These are phyloP conservation scores for Cordilura impudica DNA, from an alignment of 2,888 invertebrate species.

Conservation along the genomic window DNA sequence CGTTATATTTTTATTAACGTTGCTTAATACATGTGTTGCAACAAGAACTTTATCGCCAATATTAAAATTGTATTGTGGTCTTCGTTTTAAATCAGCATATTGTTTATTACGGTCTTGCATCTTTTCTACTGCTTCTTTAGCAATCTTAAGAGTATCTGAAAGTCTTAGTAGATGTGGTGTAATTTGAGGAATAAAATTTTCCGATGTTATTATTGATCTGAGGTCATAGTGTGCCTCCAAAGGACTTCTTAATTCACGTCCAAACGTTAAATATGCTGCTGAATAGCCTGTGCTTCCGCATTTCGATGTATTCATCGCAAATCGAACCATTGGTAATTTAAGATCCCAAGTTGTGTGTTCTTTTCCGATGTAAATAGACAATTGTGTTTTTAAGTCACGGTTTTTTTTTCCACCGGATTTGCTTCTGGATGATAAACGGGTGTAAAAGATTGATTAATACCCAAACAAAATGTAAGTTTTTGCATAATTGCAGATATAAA, in stretches of 20 bases:
- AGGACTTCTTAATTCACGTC: constrained; percentile 43
- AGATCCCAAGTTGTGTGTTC: constrained; percentile 11
- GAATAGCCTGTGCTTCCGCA: constrained; percentile 49
- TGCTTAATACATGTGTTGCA: constrained; percentile 8
- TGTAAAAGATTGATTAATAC: constrained; percentile 44
- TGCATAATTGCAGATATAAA: constrained; percentile 68
- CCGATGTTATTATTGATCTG: constrained; percentile 26
- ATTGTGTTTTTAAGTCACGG: constrained; percentile 21
- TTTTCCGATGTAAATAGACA: background rate
- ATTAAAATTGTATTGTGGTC: background rate
- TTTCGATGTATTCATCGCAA: constrained; percentile 72
- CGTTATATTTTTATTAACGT: background rate
- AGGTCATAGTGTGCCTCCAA: constrained; percentile 34
- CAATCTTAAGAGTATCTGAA: constrained; percentile 4
- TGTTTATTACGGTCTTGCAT: background rate
- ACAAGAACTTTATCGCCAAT: constrained; percentile 7
- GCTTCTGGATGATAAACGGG: constrained; percentile 72
- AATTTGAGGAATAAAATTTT: constrained; percentile 39
- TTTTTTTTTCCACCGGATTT: constrained; percentile 68
- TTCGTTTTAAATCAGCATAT: background rate
- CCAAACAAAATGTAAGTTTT: constrained; percentile 56
- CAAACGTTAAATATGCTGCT: constrained; percentile 39
- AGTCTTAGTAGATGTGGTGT: constrained; percentile 27
- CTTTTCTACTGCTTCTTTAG: background rate
- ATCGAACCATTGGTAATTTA: constrained; percentile 69